Conservation (phyloP, 2,113 vertebrate species). For the Sigmodon hispidus region DNA sequence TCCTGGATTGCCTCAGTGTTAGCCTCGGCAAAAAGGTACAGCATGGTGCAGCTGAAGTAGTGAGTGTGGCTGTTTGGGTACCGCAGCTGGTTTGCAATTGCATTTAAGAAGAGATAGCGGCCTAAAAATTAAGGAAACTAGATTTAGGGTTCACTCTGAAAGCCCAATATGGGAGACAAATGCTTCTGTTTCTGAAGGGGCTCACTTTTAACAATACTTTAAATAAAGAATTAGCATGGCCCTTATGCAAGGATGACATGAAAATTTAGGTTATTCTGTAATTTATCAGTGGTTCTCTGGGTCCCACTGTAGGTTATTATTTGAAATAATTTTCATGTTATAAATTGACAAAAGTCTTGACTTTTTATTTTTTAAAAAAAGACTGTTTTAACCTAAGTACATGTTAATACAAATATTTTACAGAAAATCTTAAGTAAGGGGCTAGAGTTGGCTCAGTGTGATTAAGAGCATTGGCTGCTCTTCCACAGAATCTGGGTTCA, state of each 20-base stretch:
- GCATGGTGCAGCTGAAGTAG: slow-evolving; percentile 99
- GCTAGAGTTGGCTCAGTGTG: too few species aligned
- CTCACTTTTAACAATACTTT: neutral
- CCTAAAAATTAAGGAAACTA: slow-evolving; percentile 83
- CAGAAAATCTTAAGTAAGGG: neutral
- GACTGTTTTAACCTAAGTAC: neutral
- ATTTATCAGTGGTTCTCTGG: neutral
- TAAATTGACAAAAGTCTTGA: neutral
- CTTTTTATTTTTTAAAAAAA: neutral
- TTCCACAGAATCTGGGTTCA: too few species aligned
- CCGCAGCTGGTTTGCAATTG: slow-evolving; percentile 98
- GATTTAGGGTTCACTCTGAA: neutral
- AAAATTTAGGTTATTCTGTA: neutral
- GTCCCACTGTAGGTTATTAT: neutral
- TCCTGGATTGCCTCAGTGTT: slow-evolving; percentile 99
- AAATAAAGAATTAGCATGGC: neutral
- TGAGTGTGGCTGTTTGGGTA: slow-evolving; percentile 99
- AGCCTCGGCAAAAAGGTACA: slow-evolving; percentile 98
- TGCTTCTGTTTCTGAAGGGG: neutral
- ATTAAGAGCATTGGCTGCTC: too few species aligned
- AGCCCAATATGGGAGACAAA: neutral
- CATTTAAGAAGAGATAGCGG: slow-evolving; percentile 98
- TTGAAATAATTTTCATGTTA: neutral
- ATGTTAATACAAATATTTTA: neutral
- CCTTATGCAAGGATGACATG: neutral